Conservation (phyloP, 2,888 invertebrate species). For the Sminthurinus aureus region DNA sequence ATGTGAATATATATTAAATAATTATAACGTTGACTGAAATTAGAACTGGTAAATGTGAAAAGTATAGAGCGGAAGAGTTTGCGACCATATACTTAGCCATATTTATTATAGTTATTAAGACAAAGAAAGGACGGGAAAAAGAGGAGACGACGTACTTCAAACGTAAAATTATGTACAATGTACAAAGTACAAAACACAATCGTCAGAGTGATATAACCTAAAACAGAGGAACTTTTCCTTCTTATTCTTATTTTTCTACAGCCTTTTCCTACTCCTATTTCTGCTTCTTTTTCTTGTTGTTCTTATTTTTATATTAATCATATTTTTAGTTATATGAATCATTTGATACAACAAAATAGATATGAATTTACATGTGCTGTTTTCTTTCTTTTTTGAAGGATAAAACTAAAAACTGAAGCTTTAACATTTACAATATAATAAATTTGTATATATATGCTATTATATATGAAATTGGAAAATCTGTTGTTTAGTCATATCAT, state of each 20-base stretch:
- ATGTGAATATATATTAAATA: neutral
- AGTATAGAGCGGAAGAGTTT: neutral
- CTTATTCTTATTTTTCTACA: too few species aligned
- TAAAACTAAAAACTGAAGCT: neutral
- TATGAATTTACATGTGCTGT: neutral
- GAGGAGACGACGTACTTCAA: neutral
- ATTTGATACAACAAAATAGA: too few species aligned
- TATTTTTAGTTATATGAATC: too few species aligned
- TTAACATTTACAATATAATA: neutral
- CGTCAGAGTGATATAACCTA: too few species aligned
- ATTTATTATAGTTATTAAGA: too few species aligned
- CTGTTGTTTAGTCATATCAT: neutral
- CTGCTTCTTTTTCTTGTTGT: too few species aligned
- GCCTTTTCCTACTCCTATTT: too few species aligned
- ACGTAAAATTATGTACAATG: too few species aligned
- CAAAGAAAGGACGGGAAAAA: neutral
- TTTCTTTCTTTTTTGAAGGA: neutral
- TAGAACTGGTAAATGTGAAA: neutral
- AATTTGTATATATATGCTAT: neutral
- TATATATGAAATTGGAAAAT: neutral
- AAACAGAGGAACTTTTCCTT: too few species aligned
- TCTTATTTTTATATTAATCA: too few species aligned
- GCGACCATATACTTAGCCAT: neutral
- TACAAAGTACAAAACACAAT: too few species aligned
- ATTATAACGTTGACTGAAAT: neutral